These are phyloP conservation scores for Troides oblongomaculatus DNA, from an alignment of 2,888 invertebrate genomes.

Conservation along the genomic window DNA sequence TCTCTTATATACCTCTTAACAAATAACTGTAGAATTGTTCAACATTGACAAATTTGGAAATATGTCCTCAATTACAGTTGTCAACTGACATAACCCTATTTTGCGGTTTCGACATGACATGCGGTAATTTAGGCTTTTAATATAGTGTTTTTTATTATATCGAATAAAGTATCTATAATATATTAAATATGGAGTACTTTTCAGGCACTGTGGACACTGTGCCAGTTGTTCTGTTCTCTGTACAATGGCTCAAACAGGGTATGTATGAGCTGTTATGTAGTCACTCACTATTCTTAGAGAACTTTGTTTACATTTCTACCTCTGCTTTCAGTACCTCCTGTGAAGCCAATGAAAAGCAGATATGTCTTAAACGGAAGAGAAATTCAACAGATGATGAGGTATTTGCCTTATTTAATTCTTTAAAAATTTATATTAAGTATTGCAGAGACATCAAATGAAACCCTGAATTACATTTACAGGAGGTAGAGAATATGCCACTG, in stretches of 20 bases:
- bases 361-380: conserved; percentile 70
- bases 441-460: conserved; percentile 2
- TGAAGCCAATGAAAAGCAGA: conserved; percentile 62
- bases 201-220: conserved; percentile 53
- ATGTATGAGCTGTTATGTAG: conserved; percentile 51
- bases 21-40: conserved; percentile 38
- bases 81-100: conserved; percentile 79
- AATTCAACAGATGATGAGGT: conserved; percentile 74
- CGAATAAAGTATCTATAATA: conserved; percentile 33
- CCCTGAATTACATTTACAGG: conserved; percentile 42
- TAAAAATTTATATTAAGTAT: background rate
- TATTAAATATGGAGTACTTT: conserved; percentile 50
- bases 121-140: conserved; percentile 68
- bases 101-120: conserved; percentile 74
- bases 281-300: conserved; percentile 57
- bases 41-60: conserved; percentile 46
- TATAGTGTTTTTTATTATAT: conserved; percentile 45
- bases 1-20: conserved; percentile 34
- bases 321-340: conserved; percentile 61
- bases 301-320: conserved; percentile 58
- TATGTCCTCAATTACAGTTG: conserved; percentile 64
- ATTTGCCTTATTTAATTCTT: conserved; percentile 35
- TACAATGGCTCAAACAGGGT: conserved; percentile 74
- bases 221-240: conserved; percentile 50
- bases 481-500: conserved; percentile 74